Base-by-base conservation (phyloP, 2,113 vertebrate species). In the Crypturellus undulatus region DNA sequence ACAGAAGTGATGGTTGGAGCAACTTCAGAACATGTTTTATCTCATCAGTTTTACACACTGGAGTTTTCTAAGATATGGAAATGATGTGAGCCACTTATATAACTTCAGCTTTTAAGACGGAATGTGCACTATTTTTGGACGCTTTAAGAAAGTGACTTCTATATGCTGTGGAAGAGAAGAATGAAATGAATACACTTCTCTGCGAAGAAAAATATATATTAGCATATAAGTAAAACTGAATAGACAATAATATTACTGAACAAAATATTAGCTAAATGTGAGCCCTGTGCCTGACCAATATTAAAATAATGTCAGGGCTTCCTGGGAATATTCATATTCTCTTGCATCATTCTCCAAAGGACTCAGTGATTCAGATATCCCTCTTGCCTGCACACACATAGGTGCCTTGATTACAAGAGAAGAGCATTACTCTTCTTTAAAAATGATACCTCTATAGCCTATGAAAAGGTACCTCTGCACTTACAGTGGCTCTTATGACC, bases 11-110 rank as follows among this genome's bases (percentile, higher is more conserved):
- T 34, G 22, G 28, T 1, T 95, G 87, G 90, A 95, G 78, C 42
- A 51, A 71, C 79, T 89, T 93, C 79, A 86, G 76, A 83, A 9
- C 38, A 72, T 54, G 40, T 87, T 94, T 88, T 70, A 42, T 38
- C 18, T 19, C 6, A 42, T 68, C 1, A 0, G 9, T 77, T 79
- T 68, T 85, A 38, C 32, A 63, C 38, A 22, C 1, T 56, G 69
- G 45, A 63, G 21, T 32, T 83, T 69, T 85, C 45, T 69, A 54
- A 64, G 59, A n/a, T 73, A 82, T 70, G 73, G 3, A 59, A 93
- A 69, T 49, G 9, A 14, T 90, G 86, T 79, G 78, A 45, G 60
- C 18, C 5, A 12, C 20, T 93, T 71, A 30, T 3, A 47, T n/a
- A 24, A 51, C 78, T 76, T 72, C 63, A 70, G 45, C n/a, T 84